Evolutionary conservation across 2,888 invertebrate species (phyloP).

Genomic region (Sipha maydis): DNA sequence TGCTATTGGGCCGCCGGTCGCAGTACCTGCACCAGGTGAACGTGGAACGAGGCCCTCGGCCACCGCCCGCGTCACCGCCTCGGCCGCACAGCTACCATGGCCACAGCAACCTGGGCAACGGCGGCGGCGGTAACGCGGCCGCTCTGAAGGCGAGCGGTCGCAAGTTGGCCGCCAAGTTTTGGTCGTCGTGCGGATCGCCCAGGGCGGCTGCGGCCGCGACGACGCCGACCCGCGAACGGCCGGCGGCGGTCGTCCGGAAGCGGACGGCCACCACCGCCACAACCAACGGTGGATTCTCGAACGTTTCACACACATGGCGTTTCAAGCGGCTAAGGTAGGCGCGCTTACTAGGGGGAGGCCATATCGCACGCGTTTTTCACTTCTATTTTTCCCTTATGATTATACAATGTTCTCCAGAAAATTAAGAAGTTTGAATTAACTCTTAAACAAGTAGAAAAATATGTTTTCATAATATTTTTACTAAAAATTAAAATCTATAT

Average conservation of each 20-base stretch:
- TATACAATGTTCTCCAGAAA: no score
- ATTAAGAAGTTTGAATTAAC: no score
- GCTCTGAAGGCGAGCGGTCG: slow-evolving; percentile 24
- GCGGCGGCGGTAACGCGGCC: neutral
- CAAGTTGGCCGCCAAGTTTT: slow-evolving; percentile 51
- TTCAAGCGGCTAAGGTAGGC: slow-evolving; percentile 57
- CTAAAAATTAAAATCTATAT: no score
- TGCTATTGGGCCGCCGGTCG: slow-evolving; percentile 53
- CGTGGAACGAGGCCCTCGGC: slow-evolving; percentile 38
- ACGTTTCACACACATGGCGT: slow-evolving; percentile 63
- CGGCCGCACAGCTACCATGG: slow-evolving; percentile 57
- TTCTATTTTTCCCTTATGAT: neutral
- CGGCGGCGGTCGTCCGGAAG: neutral
- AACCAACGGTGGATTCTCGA: slow-evolving; percentile 60
- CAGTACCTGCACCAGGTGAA: slow-evolving; percentile 54
- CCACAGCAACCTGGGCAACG: neutral
- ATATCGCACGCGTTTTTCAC: neutral
- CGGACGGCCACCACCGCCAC: slow-evolving; percentile 10
- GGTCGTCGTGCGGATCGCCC: slow-evolving; percentile 45
- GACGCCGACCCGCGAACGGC: slow-evolving; percentile 4
- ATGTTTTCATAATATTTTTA: no score
- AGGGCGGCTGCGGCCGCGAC: neutral
- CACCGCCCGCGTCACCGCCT: neutral
- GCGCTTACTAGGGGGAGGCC: neutral
- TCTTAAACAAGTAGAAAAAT: no score